Percentiles rank a stretch among this genome's conserved stretches.
These are phyloP conservation scores for Phalera bucephala DNA, from an alignment of 2,888 invertebrate genomes.

Conservation along the genomic window DNA sequence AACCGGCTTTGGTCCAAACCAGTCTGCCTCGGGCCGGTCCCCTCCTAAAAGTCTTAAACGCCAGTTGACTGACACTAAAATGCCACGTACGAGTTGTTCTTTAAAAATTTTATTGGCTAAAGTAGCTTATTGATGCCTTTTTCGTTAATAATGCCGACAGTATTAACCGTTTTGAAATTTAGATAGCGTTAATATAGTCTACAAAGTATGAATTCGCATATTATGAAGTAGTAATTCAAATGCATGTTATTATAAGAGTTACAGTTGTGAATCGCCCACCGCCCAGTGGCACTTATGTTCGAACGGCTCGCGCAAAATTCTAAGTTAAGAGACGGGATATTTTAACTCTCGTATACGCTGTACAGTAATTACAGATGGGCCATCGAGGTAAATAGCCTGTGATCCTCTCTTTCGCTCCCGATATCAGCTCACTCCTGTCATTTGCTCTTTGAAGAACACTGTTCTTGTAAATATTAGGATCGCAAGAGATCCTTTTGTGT, in stretches of 20 bases:
- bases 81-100: conserved; percentile 75
- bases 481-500: conserved; percentile 51
- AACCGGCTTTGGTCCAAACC: conserved; percentile 72
- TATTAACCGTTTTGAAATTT: too few species aligned
- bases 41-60: conserved; percentile 55
- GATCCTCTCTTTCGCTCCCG: conserved; percentile 47
- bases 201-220: too few species aligned
- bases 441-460: conserved; percentile 61
- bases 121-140: conserved; percentile 65
- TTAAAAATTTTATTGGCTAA: conserved; percentile 75
- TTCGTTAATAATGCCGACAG: conserved; percentile 37
- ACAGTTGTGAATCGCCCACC: conserved; percentile 52
- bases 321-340: conserved; percentile 64
- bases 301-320: conserved; percentile 46
- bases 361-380: conserved; percentile 76
- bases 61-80: conserved; percentile 81
- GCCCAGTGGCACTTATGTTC: conserved; percentile 45
- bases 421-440: conserved; percentile 62
- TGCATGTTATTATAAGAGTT: conserved; percentile 15
- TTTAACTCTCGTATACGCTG: conserved; percentile 65
- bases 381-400: conserved; percentile 71
- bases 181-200: too few species aligned
- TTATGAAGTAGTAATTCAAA: too few species aligned
- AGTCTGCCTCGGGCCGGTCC: conserved; percentile 50
- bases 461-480: conserved; percentile 58